Evolutionary conservation across 2,113 vertebrate genomes (phyloP).

Genomic region (Actenoides lindsayi): DNA sequence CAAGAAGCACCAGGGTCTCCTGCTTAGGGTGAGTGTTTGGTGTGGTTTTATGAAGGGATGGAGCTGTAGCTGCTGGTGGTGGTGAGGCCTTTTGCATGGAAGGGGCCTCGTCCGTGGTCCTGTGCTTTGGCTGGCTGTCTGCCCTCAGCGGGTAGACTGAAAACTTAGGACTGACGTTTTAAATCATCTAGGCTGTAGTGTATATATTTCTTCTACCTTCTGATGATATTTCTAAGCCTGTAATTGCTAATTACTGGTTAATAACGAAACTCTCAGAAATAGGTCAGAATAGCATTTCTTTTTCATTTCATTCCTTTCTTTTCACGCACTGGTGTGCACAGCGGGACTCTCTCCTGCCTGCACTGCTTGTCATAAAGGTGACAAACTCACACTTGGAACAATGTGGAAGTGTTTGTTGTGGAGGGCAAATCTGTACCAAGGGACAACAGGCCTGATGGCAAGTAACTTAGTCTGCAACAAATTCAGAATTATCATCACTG

Average conservation of each 20-base stretch:
- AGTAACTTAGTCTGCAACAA: not conserved
- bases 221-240: not conserved
- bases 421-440: not conserved
- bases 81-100: not conserved
- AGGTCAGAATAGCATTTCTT: not conserved
- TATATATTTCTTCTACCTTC: not conserved
- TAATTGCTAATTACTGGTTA: not conserved
- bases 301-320: not conserved
- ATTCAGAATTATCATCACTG: not conserved
- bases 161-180: not conserved
- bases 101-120: too few relatives aligned
- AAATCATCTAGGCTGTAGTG: not conserved
- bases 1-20: too few relatives aligned
- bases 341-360: not conserved
- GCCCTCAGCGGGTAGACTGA: not conserved
- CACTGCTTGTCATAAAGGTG: not conserved
- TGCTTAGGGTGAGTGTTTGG: not conserved
- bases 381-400: not conserved
- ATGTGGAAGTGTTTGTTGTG: not conserved
- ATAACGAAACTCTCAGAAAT: not conserved
- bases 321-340: not conserved
- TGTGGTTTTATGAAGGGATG: fast-evolving
- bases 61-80: not conserved
- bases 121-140: not conserved
- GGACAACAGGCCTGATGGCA: not conserved